Percentiles rank a stretch among this genome's conserved stretches.
Conservation (phyloP, 1,140 invertebrate genomes). For the Streblospio benedicti region DNA sequence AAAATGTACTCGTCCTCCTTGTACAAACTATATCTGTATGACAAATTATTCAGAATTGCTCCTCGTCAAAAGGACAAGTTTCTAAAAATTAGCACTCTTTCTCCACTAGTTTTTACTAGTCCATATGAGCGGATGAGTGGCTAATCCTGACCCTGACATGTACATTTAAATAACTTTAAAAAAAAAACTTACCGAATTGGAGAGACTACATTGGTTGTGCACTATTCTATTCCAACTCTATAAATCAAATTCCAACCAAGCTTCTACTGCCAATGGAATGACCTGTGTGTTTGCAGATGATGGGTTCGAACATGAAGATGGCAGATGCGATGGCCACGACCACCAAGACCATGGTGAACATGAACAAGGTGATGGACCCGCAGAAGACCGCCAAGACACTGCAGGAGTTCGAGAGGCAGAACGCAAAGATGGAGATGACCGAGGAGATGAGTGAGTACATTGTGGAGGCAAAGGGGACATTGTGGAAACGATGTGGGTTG, state of each 20-base stretch:
- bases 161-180: not conserved
- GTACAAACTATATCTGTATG: too few species aligned
- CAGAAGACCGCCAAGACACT: slow-evolving; percentile 71
- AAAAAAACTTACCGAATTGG: not conserved
- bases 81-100: too few species aligned
- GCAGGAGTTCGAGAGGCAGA: slow-evolving; percentile 71
- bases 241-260: too few species aligned
- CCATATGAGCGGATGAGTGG: not conserved
- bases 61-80: too few species aligned
- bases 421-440: slow-evolving; percentile 83
- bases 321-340: slow-evolving; percentile 77
- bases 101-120: too few species aligned
- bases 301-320: slow-evolving; percentile 78
- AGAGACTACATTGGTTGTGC: too few species aligned
- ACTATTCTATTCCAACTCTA: too few species aligned
- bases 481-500: not conserved
- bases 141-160: not conserved
- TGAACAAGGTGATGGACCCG: slow-evolving; percentile 81
- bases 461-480: not conserved
- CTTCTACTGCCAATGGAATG: too few species aligned
- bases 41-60: too few species aligned
- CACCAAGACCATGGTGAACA: slow-evolving; percentile 74
- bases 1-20: too few species aligned
- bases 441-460: slow-evolving; percentile 80
- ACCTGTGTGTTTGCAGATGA: slow-evolving; percentile 55